Evolutionary conservation across 2,888 invertebrate species (phyloP), one percentile per base, ranked within the genome.

Genomic region (Sarcophaga carnaria): DNA sequence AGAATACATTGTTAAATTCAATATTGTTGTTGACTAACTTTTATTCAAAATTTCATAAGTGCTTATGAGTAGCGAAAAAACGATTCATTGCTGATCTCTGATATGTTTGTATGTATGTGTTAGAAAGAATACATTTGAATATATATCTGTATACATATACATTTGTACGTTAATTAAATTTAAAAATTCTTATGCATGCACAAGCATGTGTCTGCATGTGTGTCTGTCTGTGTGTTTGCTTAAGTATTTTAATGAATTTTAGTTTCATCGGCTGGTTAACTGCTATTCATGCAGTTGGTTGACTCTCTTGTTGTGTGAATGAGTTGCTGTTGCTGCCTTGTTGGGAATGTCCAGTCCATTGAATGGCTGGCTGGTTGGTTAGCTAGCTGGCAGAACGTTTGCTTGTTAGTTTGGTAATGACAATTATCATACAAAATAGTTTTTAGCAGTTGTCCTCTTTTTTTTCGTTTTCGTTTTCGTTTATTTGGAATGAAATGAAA

Each of bases 341-440:
- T 37, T 37, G 37, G 37, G 8, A 8, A 37, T 37, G 37, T 37
- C 37, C 37, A 37, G 37, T 37, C n/a, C 59, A 17, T 17, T 27
- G 27, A 60, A 59, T 17, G 62, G 62, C 59, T 11, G 45, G 6
- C 45, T 64, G 12, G 27, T 72, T 75, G 75, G 60, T 10, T 66
- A 14, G 45, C 22, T 60, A n/a, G 17, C 27, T 14, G 49, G 17
- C 47, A 22, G 6, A n/a, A 62, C 22, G 2, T n/a, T 62, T 63
- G 78, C 47, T 37, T 76, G 80, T 62, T 74, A 76, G 66, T n/a
- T 54, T 27, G 72, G 76, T 80, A 83, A 83, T 83, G 49, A 78
- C 74, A 83, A 80, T 80, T 86, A 80, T 72, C 72, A 69, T 22
- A 75, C 62, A 60, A n/a, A 70, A 80, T 72, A 47, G 59, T 14